Conservation (phyloP, 1,140 invertebrate species). For the Nasonia vitripennis region DNA sequence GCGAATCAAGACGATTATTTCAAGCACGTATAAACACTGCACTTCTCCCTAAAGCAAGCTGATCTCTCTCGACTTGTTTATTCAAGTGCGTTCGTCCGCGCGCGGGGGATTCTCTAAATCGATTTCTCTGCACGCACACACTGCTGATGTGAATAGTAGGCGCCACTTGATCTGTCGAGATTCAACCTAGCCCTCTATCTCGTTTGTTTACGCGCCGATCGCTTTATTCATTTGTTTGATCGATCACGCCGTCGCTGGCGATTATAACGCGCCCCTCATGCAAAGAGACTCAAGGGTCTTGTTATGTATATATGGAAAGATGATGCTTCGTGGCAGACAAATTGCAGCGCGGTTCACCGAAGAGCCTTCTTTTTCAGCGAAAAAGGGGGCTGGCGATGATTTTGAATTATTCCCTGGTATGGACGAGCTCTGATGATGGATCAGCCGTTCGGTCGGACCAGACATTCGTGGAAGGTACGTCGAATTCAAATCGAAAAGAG, state of each 20-base stretch:
- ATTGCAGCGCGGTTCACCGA: neutral
- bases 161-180: constrained; percentile 20
- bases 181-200: neutral
- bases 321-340: neutral
- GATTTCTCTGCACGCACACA: neutral
- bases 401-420: neutral
- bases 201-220: constrained; percentile 1
- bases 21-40: neutral
- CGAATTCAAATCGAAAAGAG: neutral
- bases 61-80: neutral
- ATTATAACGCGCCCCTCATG: neutral
- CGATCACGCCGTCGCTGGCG: neutral
- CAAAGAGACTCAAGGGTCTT: neutral
- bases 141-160: no score
- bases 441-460: neutral
- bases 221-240: constrained; percentile 28
- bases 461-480: neutral
- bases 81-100: neutral
- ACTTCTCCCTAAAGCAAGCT: neutral
- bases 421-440: neutral
- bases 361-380: no score
- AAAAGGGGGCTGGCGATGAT: neutral
- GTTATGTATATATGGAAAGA: neutral
- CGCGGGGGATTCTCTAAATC: neutral
- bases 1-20: neutral